Conservation (phyloP, 1,140 invertebrate species). For the Diuraphis noxia region DNA sequence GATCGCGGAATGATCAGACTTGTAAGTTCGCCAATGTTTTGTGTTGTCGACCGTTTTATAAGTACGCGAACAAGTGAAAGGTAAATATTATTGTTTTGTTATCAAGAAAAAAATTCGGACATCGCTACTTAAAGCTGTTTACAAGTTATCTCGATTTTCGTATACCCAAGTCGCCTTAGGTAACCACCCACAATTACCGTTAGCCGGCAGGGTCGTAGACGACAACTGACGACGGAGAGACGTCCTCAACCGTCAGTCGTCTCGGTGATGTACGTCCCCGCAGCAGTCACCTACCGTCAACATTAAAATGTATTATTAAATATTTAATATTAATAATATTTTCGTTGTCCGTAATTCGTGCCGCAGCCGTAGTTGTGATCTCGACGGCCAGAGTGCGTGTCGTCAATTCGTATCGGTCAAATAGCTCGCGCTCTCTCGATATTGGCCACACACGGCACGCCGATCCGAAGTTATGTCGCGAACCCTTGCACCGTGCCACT, state of each 20-base stretch:
- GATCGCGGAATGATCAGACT: not conserved
- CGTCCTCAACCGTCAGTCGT: not conserved
- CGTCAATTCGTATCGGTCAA: not conserved
- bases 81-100: slow-evolving; percentile 1
- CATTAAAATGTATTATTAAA: not conserved
- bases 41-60: not conserved
- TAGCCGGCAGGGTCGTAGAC: not conserved
- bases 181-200: not conserved
- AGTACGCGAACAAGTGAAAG: not conserved
- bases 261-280: not conserved
- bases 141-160: not conserved
- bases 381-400: not conserved
- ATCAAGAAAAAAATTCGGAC: not conserved
- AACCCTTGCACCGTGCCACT: not conserved
- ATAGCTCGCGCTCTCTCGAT: not conserved
- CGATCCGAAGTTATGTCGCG: not conserved
- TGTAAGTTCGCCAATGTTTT: not conserved
- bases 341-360: not conserved
- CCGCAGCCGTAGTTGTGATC: not conserved
- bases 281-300: not conserved
- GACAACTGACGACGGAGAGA: not conserved
- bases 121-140: not conserved
- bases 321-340: not conserved
- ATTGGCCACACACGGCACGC: not conserved
- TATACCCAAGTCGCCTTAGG: not conserved